Conservation (phyloP, 1,140 invertebrate species). For the Nephotettix cincticeps region DNA sequence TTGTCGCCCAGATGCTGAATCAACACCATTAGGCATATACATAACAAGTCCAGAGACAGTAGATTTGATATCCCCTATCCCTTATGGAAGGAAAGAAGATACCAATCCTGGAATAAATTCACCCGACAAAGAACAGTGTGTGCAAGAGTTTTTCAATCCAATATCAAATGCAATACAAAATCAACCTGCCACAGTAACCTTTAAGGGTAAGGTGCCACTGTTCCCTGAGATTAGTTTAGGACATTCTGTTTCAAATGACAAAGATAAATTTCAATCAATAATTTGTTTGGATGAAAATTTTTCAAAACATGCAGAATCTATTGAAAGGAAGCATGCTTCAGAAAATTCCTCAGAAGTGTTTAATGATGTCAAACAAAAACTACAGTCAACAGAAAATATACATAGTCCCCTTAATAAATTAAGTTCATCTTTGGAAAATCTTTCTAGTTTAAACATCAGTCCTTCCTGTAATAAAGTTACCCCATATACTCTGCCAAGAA, state of each 20-base stretch:
- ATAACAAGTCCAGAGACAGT: background rate
- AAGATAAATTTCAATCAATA: no score
- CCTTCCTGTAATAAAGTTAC: background rate
- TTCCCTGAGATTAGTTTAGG: no score
- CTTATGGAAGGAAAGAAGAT: background rate
- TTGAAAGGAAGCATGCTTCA: no score
- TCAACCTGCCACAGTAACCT: no score
- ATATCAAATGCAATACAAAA: no score
- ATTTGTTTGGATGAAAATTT: no score
- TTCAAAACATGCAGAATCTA: no score
- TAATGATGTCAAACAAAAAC: background rate
- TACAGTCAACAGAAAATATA: background rate
- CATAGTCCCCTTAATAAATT: no score
- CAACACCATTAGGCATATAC: constrained; percentile 31
- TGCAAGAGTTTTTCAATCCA: background rate
- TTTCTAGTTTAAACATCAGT: background rate
- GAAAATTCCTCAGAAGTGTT: no score
- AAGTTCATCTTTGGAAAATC: constrained; percentile 34
- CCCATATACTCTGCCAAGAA: constrained; percentile 27
- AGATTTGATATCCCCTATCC: constrained; percentile 17
- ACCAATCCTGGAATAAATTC: background rate
- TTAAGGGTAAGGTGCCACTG: no score
- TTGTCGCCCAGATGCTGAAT: constrained; percentile 30
- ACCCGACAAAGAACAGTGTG: no score
- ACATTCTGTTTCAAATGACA: no score